phyloP scores from a whole-genome alignment of 2,888 invertebrate species.

The Mesoligia furuncula region DNA sequence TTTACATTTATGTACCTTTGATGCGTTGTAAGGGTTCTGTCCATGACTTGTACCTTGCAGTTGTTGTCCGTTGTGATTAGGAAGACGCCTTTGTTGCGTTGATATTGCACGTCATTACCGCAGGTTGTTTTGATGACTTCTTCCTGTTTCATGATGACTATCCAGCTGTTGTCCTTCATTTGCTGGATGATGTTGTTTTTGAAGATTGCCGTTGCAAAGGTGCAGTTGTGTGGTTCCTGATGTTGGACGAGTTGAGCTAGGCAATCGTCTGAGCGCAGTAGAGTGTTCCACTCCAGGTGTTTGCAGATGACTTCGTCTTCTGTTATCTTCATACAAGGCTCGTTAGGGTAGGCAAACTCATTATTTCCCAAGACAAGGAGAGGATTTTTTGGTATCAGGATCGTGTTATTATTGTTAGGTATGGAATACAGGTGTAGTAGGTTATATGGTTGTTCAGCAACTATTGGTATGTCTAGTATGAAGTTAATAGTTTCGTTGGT shows the following conservation, averaged over 20 bases:
- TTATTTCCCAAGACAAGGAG: constrained; percentile 64
- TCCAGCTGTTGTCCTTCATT: constrained; percentile 66
- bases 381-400: constrained; percentile 62
- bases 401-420: constrained; percentile 54
- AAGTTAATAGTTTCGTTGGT: constrained; percentile 59
- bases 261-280: constrained; percentile 57
- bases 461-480: constrained; percentile 61
- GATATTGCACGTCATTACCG: constrained; percentile 53
- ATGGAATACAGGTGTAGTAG: constrained; percentile 62
- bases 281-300: constrained; percentile 61
- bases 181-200: constrained; percentile 59
- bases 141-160: constrained; percentile 60
- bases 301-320: constrained; percentile 54
- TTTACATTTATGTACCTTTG: constrained; percentile 48
- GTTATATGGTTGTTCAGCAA: constrained; percentile 53
- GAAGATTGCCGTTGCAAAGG: constrained; percentile 44
- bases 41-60: constrained; percentile 52
- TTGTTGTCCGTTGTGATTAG: constrained; percentile 54
- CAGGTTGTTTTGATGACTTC: constrained; percentile 63
- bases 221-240: constrained; percentile 62
- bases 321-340: constrained; percentile 54
- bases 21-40: constrained; percentile 49
- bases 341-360: constrained; percentile 64
- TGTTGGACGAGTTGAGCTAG: constrained; percentile 64
- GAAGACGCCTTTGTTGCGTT: constrained; percentile 55